Evolutionary conservation across 2,113 vertebrate species (phyloP).

Genomic region (Phyllopteryx taeniolatus): DNA sequence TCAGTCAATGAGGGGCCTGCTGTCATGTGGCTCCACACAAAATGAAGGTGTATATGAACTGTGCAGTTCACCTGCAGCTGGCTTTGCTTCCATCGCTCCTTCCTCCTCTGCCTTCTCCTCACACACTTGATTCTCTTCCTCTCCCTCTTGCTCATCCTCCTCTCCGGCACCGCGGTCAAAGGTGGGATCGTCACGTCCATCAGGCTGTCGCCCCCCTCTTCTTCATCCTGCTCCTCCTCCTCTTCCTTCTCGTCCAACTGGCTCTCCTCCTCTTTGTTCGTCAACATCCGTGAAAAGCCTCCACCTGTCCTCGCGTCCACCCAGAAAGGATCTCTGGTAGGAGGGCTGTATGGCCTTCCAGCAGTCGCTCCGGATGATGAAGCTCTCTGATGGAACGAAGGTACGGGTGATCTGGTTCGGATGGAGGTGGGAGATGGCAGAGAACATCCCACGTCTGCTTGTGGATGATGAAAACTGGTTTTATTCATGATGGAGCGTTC

Average conservation of each 20-base stretch:
- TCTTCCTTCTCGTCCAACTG: conserved; percentile 14
- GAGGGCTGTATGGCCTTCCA: conserved; percentile 10
- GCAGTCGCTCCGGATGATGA: conserved; percentile 13
- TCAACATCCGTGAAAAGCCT: background rate
- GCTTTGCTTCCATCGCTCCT: conserved; percentile 75
- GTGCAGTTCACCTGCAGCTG: conserved; percentile 70
- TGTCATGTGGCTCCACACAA: background rate
- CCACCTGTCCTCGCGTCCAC: conserved; percentile 30
- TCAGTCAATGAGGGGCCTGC: background rate
- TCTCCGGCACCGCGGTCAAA: conserved; percentile 41
- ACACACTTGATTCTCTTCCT: conserved; percentile 80
- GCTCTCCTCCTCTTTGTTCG: conserved; percentile 32
- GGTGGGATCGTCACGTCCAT: conserved; percentile 32
- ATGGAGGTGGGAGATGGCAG: conserved; percentile 6
- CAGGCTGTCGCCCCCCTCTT: conserved; percentile 67
- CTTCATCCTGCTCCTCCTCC: conserved; percentile 58
- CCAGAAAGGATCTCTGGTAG: conserved; percentile 41
- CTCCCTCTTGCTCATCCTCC: conserved; percentile 77
- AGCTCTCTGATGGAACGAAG: conserved; percentile 25
- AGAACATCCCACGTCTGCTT: background rate
- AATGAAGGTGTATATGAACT: conserved; percentile 39
- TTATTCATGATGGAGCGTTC: conserved; percentile 17
- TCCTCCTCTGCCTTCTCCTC: conserved; percentile 78
- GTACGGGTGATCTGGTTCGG: conserved; percentile 17
- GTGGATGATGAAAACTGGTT: background rate